Percentiles rank a stretch among this genome's conserved stretches.
phyloP scores from a whole-genome alignment of 2,113 vertebrate species.

The Phalacrocorax carbo region DNA sequence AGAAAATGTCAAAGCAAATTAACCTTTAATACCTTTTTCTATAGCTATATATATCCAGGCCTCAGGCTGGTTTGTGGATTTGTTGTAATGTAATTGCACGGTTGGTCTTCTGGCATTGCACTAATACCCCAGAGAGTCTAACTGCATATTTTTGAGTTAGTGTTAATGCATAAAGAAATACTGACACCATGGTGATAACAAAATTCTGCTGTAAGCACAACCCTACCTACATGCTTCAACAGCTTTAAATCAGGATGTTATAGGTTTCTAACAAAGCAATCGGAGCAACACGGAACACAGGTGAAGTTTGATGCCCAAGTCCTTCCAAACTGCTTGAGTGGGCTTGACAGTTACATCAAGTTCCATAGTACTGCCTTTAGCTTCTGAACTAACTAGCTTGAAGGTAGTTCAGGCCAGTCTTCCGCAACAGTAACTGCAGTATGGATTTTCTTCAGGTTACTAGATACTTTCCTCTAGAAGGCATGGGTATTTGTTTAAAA shows the following conservation, averaged over 20 bases:
- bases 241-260: not conserved
- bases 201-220: not conserved
- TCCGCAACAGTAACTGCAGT: not conserved
- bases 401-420: not conserved
- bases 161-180: not conserved
- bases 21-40: not conserved
- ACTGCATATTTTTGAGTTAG: not conserved
- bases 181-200: not conserved
- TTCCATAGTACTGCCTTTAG: not conserved
- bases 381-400: not conserved
- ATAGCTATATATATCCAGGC: not conserved
- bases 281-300: not conserved
- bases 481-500: not conserved
- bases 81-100: not conserved
- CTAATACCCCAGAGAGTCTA: not conserved
- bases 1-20: not conserved
- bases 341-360: not conserved
- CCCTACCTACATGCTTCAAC: not conserved
- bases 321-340: not conserved
- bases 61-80: not conserved
- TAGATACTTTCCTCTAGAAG: not conserved
- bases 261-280: not conserved
- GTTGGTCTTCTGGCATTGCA: not conserved
- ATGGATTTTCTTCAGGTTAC: not conserved
- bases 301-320: not conserved